Evolutionary conservation across 1,140 invertebrate species (phyloP).

Genomic region (Araneus ventricosus): DNA sequence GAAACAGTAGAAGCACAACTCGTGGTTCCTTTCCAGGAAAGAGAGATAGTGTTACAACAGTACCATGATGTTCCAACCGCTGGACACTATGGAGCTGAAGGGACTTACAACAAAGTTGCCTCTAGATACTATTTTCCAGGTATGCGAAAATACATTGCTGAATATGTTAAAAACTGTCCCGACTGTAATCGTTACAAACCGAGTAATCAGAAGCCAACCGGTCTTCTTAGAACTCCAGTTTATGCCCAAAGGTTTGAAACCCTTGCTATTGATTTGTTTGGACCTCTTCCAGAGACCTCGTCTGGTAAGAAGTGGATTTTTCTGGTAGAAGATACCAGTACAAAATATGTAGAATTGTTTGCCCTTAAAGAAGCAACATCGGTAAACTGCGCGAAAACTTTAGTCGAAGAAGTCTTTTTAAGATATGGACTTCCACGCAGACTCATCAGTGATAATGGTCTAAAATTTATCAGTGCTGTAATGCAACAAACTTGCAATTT

Average conservation of each 20-base stretch:
- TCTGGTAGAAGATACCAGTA: not conserved
- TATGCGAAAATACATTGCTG: conserved; percentile 24
- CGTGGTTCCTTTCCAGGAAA: not conserved
- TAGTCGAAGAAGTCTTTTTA: conserved; percentile 42
- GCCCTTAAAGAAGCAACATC: not conserved
- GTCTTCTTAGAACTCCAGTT: not conserved
- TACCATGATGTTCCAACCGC: conserved; percentile 53
- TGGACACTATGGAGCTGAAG: conserved; percentile 49
- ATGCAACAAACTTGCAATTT: conserved; percentile 23
- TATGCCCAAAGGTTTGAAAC: conserved; percentile 7
- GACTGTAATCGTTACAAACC: not conserved
- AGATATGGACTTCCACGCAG: conserved; percentile 22
- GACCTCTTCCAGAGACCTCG: conserved; percentile 13
- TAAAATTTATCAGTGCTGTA: conserved; percentile 41
- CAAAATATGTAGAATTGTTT: conserved; percentile 50
- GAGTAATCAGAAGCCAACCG: not conserved
- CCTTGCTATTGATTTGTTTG: conserved; percentile 23
- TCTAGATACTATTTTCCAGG: conserved; percentile 36
- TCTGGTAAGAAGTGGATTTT: conserved; percentile 9
- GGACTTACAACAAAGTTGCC: not conserved
- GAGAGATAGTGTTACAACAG: not conserved
- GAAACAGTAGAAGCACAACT: conserved; percentile 35
- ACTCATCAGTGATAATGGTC: conserved; percentile 60
- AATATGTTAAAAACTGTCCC: not conserved
- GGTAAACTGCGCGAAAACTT: not conserved